Percentiles rank a stretch among this genome's conserved stretches.
phyloP scores from a whole-genome alignment of 2,888 invertebrate species.

The Polylopha cassiicola region DNA sequence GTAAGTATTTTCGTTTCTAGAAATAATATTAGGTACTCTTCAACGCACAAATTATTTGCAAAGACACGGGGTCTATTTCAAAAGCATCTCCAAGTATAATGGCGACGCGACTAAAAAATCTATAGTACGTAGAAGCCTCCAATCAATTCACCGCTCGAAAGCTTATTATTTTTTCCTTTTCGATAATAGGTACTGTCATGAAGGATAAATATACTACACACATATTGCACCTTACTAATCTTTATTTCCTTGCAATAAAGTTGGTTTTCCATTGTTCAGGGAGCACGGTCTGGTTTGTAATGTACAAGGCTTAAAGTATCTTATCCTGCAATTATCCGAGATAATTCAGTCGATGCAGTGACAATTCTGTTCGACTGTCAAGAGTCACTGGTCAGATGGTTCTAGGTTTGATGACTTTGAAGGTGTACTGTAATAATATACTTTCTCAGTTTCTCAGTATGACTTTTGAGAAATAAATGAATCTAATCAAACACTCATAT shows the following conservation, averaged over 20 bases:
- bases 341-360: conserved; percentile 52
- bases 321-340: conserved; percentile 56
- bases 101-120: conserved; percentile 37
- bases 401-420: not conserved
- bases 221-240: conserved; percentile 7
- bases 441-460: too few species aligned
- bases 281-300: conserved; percentile 27
- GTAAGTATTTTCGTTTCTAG: too few species aligned
- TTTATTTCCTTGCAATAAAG: conserved; percentile 25
- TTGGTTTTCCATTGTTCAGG: conserved; percentile 22
- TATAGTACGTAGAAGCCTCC: conserved; percentile 49
- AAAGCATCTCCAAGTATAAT: conserved; percentile 47
- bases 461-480: too few species aligned
- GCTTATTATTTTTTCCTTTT: conserved; percentile 43
- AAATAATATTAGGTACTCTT: too few species aligned
- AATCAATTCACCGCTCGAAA: conserved; percentile 51
- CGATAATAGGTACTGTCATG: conserved; percentile 45
- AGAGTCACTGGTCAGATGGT: conserved; percentile 6
- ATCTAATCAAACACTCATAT: too few species aligned
- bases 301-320: conserved; percentile 39
- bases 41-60: not conserved
- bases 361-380: conserved; percentile 50
- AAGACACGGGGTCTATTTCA: conserved; percentile 3
- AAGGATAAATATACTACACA: conserved; percentile 26
- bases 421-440: not conserved